These are phyloP conservation scores for Zosterops borbonicus DNA, from an alignment of 2,113 vertebrate genomes.

Conservation along the genomic window DNA sequence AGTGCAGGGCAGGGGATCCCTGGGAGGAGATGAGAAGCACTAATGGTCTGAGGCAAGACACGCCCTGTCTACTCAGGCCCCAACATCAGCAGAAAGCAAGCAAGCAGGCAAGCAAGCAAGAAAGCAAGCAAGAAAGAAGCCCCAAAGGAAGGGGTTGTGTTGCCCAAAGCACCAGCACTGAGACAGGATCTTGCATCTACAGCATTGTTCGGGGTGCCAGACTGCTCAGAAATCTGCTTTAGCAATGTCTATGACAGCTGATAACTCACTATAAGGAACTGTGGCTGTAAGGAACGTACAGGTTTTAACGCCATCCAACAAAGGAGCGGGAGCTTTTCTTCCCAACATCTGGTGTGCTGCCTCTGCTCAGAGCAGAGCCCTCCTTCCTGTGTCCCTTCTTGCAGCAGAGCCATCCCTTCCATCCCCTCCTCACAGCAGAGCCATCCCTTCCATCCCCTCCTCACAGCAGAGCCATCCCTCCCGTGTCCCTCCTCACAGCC, in stretches of 20 bases:
- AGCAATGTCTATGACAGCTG: background rate
- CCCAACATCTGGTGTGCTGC: background rate
- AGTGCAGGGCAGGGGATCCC: background rate
- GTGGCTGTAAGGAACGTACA: rapidly evolving
- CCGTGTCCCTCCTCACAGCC: background rate
- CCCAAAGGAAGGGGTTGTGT: background rate
- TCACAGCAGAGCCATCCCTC: background rate
- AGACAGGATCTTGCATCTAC: background rate
- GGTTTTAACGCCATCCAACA: rapidly evolving
- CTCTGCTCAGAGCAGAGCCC: background rate
- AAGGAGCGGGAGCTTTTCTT: background rate
- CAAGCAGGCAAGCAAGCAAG: background rate
- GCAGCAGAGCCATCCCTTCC: background rate
- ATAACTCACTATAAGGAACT: background rate
- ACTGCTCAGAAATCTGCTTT: background rate
- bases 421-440: background rate
- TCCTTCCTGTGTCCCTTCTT: background rate
- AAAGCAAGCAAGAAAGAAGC: background rate
- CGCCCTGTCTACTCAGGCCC: background rate
- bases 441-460: background rate
- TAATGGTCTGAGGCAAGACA: background rate
- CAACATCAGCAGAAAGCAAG: rapidly evolving
- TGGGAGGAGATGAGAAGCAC: background rate
- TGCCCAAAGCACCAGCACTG: background rate
- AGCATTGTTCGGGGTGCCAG: background rate